phyloP scores from a whole-genome alignment of 2,888 invertebrate species.

The Spilosoma lubricipeda region DNA sequence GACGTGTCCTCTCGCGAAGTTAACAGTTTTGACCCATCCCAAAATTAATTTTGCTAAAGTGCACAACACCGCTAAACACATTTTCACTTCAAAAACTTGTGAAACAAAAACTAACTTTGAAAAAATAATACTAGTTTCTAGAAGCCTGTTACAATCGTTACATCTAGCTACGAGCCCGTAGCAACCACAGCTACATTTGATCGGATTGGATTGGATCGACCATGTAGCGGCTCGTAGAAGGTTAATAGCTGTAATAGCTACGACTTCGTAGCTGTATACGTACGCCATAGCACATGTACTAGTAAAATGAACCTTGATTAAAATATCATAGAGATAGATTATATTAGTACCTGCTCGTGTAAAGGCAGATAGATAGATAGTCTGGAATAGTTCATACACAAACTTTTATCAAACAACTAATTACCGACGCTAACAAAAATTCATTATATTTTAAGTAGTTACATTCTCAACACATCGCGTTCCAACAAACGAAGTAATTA shows the following conservation, averaged over 20 bases:
- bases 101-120: no score
- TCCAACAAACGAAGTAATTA: background rate
- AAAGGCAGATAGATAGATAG: no score
- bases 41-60: no score
- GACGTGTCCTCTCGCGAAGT: no score
- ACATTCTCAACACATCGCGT: background rate
- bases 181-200: background rate
- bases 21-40: no score
- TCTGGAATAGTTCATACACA: no score
- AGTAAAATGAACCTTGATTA: background rate
- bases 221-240: conserved; percentile 13
- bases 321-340: background rate
- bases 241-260: conserved; percentile 19
- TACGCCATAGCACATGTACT: background rate
- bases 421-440: no score
- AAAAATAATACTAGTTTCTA: background rate
- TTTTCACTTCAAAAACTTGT: no score
- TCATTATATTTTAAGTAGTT: background rate
- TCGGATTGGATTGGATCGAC: background rate
- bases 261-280: conserved; percentile 9
- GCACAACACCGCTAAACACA: no score
- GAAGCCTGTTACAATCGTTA: background rate
- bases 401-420: no score
- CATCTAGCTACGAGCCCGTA: conserved; percentile 9
- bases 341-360: no score